Evolutionary conservation across 2,113 vertebrate species (phyloP).

Genomic region (Vireo altiloquus): DNA sequence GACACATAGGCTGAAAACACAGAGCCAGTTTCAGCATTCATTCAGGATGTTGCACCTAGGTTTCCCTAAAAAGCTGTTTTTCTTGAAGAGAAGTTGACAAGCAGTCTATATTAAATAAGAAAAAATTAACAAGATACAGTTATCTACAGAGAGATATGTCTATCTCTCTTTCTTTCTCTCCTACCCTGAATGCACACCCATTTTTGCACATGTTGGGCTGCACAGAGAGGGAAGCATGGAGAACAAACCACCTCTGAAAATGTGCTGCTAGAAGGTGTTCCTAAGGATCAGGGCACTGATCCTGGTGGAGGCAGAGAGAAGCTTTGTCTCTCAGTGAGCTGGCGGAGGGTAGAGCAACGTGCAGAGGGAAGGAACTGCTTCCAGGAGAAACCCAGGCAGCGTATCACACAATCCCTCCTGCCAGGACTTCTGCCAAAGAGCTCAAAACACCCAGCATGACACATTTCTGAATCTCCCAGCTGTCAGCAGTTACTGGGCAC

Average conservation of each 20-base stretch:
- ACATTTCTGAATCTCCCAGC: background rate
- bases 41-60: background rate
- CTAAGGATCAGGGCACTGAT: background rate
- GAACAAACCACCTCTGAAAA: background rate
- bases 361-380: background rate
- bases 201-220: background rate
- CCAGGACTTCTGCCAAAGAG: background rate
- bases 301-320: background rate
- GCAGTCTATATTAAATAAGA: background rate
- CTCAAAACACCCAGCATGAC: background rate
- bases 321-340: background rate
- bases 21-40: background rate
- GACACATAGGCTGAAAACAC: background rate
- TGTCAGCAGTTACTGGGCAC: background rate
- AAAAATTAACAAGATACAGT: background rate
- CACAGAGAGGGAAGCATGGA: background rate
- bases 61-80: background rate
- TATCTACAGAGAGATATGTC: too few relatives aligned
- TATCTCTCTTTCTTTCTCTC: background rate
- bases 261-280: background rate
- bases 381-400: rapidly evolving
- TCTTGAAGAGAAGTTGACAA: background rate
- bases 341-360: background rate
- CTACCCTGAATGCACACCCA: background rate
- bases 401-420: rapidly evolving